These are phyloP conservation scores for Mesocentrotus franciscanus DNA, from an alignment of 53 echinoderm and acorn worm genomes.

Conservation along the genomic window DNA sequence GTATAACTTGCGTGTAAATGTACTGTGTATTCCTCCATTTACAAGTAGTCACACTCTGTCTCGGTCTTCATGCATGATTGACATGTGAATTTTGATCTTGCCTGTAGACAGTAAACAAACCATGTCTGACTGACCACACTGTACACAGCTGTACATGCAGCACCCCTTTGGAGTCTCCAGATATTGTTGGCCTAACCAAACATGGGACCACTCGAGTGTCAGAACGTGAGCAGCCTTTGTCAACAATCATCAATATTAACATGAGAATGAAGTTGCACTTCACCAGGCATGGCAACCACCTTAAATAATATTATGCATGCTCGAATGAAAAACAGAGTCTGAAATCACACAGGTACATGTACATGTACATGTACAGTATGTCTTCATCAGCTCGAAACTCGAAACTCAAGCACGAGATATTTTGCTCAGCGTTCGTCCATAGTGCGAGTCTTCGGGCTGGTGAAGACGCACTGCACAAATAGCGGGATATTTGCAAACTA, in stretches of 20 bases:
- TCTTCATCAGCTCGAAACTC: no score
- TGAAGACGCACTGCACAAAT: no score
- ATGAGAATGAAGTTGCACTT: constrained; percentile 9
- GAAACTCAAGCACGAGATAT: no score
- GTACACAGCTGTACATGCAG: background rate
- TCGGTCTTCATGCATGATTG: background rate
- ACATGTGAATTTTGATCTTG: constrained; percentile 7
- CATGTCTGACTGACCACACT: background rate
- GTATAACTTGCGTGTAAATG: background rate
- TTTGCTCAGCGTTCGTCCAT: no score
- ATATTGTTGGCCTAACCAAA: constrained; percentile 11
- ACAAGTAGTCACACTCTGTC: background rate
- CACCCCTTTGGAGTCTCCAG: background rate
- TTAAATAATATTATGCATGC: no score
- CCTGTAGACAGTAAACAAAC: constrained; percentile 27
- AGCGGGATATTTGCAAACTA: no score
- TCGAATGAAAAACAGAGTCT: no score
- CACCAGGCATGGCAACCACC: background rate
- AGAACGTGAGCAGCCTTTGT: constrained; percentile 5
- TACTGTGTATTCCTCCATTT: background rate
- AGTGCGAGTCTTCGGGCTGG: no score
- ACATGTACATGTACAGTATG: no score
- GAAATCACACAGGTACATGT: no score
- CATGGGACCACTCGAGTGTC: background rate
- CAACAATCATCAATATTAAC: constrained; percentile 32